phyloP scores from a whole-genome alignment of 2,797 vertebrate genomes.

The Halcyon chelicuti region DNA sequence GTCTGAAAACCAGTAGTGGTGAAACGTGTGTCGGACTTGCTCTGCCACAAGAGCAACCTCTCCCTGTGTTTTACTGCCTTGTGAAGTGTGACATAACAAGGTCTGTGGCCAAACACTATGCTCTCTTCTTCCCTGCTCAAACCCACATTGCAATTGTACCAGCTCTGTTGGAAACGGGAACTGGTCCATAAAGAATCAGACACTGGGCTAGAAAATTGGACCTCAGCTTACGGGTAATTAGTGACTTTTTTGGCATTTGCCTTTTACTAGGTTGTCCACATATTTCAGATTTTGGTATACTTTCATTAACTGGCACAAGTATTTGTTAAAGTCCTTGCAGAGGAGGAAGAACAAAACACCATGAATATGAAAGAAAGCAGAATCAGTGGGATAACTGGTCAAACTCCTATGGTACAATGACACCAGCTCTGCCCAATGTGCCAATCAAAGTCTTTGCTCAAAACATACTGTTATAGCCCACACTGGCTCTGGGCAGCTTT shows the following conservation, averaged over 20 bases:
- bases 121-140: neutral
- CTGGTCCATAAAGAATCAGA: neutral
- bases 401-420: neutral
- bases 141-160: neutral
- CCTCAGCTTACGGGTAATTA: neutral
- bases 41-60: neutral
- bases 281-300: neutral
- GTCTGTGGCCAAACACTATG: neutral
- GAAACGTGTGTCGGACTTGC: neutral
- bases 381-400: neutral
- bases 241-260: neutral
- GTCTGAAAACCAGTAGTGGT: neutral
- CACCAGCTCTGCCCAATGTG: neutral
- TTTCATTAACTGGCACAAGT: neutral
- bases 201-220: neutral
- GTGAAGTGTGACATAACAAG: neutral
- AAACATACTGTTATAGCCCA: neutral
- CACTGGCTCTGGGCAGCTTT: neutral
- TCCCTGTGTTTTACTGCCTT: neutral
- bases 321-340: neutral
- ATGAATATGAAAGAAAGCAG: neutral
- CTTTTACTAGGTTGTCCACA: neutral
- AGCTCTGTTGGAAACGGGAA: neutral
- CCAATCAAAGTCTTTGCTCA: fast-evolving
- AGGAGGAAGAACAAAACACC: neutral